Base-by-base conservation (phyloP, 2,113 vertebrate genomes). In the Pyxicephalus adspersus region DNA sequence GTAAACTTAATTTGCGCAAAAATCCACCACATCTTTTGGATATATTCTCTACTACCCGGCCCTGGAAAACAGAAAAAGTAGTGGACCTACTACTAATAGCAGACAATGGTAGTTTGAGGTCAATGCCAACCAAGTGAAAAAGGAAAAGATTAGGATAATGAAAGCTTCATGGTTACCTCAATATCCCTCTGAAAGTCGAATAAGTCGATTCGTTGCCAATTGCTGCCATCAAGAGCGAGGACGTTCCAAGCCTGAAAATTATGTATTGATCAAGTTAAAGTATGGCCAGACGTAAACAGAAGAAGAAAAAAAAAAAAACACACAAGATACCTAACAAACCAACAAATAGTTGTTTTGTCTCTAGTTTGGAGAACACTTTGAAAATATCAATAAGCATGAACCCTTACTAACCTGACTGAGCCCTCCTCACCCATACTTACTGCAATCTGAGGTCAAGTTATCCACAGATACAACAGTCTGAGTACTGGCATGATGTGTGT, bases 181-280 rank as follows among this genome's bases (percentile, higher is more conserved):
- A 99, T 99, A 84, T 99, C 98, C 89, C 96, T 97, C 93, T 99
- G 98, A 92, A 99, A 99, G 94, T 98, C 93, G 89, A 99, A 99
- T 86, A 99, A 95, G 92, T 99, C 97, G 80, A 99, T 99, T 81
- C 97, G 87, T 84, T 99, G 98, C 98, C 98, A 99, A 93, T 99
- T 99, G 84, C 98, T 99, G 85, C 98, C 98, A 88, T 99, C 98
- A 88, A 99, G 89, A 81, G 97, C 97, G 89, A 99, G 91, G 84
- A 99, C 96, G 84, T 99, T 99, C 98, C 98, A 99, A 51, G 96
- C 96, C 98, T 99, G 67, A 85, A 84, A 82, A 86, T 38, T 8
- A 45, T 45, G 38, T 45, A 45, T 13, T 45, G 60, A 84, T 9
- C 18, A 25, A 25, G 20, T n/a, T 20, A 76, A 83, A 82, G 85